Base-by-base conservation (phyloP, 2,888 invertebrate genomes). In the Xylocampa areola region DNA sequence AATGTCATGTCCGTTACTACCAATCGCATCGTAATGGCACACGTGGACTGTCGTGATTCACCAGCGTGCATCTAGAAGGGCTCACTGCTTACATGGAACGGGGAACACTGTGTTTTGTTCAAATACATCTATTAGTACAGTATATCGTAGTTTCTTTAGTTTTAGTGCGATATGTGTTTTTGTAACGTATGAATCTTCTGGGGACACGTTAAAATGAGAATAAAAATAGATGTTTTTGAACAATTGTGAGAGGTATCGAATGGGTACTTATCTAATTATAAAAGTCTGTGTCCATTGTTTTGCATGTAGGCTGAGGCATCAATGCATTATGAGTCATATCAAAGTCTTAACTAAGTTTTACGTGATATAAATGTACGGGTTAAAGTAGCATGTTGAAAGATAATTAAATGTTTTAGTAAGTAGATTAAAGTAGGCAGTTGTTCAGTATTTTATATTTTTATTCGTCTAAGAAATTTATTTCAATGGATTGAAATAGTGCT, bases 71-170 rank as follows among this genome's bases (percentile, higher is more conserved):
- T 90, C 57, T 79, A 85, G 77, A 85, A 80, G 87, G 90, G 88
- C 76, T 89, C 92, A 94, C 93, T 86, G 94, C 94, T 93, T 93
- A 82, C 80, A 85, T 89, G 91, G 90, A 90, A 88, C 85, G 87
- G 92, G 87, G 76, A 77, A 87, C 87, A 88, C 89, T 71, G 74
- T 69, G 65, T 70, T 75, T 80, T 82, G 82, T 84, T 81, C 82
- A 89, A 85, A 85, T 86, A 88, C 82, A 86, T 88, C 82, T 84
- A 82, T 80, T 71, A 66, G 37, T 39, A 35, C 35, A 1, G 1
- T 8, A 4, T 11, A 3, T 4, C 23, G 5, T n/a, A 27, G 2
- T 10, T 27, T 30, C 6, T 30, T 11, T 2, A 5, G 2, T 33
- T 33, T 8, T 16, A n/a, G 14, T 51, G 29, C 13, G 21, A 19